These are phyloP conservation scores for Lampris megalopsis DNA, from an alignment of 2,113 vertebrate genomes.

Conservation along the genomic window DNA sequence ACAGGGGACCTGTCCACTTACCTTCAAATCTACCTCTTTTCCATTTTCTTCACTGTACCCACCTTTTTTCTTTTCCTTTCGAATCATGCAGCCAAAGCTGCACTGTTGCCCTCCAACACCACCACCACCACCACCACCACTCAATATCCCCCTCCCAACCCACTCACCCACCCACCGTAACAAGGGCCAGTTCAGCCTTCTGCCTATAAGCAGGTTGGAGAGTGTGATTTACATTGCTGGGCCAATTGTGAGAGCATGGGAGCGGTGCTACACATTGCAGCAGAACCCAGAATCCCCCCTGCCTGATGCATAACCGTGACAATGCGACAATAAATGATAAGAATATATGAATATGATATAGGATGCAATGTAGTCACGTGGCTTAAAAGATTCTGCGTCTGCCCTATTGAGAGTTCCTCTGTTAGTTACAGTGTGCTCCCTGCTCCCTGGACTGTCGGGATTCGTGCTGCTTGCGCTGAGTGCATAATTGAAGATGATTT, in stretches of 20 bases:
- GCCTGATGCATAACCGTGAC: conserved; percentile 56
- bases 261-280: conserved; percentile 32
- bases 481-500: conserved; percentile 70
- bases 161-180: conserved; percentile 8
- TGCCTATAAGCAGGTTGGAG: conserved; percentile 33
- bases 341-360: conserved; percentile 15
- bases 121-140: too few relatives aligned
- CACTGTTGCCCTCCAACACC: not conserved
- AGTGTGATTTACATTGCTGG: conserved; percentile 39
- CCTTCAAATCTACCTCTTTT: conserved; percentile 18
- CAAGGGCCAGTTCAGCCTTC: conserved; percentile 32
- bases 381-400: conserved; percentile 27
- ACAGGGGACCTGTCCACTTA: conserved; percentile 42
- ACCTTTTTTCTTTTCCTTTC: conserved; percentile 38
- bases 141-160: too few relatives aligned
- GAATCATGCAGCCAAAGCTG: conserved; percentile 40
- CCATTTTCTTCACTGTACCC: conserved; percentile 43
- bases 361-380: conserved; percentile 52
- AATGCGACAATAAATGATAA: conserved; percentile 53
- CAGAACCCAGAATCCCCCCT: conserved; percentile 26
- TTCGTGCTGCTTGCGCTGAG: conserved; percentile 39
- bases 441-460: conserved; percentile 8
- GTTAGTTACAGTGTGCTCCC: conserved; percentile 6
- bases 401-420: conserved; percentile 11
- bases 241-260: conserved; percentile 57